Evolutionary conservation across 2,797 vertebrate genomes (phyloP), one percentile per base, ranked within the genome.

Genomic region (Dromococcyx pavoninus): DNA sequence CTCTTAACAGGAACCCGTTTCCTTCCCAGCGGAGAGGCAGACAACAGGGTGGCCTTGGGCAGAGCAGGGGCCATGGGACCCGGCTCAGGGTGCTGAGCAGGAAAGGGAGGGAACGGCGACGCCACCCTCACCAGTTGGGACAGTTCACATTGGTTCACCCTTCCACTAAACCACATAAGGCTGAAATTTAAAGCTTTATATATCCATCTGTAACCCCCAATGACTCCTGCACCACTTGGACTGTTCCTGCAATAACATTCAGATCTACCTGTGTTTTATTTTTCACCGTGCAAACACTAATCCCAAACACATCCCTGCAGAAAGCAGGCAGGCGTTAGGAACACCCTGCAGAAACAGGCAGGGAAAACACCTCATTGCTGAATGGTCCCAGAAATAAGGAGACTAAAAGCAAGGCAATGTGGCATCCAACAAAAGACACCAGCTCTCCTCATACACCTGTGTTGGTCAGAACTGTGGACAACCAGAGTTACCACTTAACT

Each of bases 1-100:
- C 88, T 75, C 83, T n/a, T 6, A 7, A 33, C 86, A 84, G 88
- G 92, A 95, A 91, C 86, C 46, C 0, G 1, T 13, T 80, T 53
- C 89, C 89, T 87, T 92, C 93, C 93, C 76, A 32, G 4, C 35
- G 86, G 33, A 86, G 90, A 60, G 77, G 79, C 88, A 61, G 79
- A 77, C 51, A 86, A 77, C 56, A 41, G 24, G 0, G 53, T 0
- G 57, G 79, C 93, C 95, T 88, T 89, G 95, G 93, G 91, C 62
- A 53, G 87, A 10, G 5, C 1, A 0, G 69, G 37, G 78, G 51
- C 18, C 2, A 0, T 0, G 1, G 67, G 54, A 17, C 21, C 12
- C 0, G 0, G 25, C 32, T 3, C 8, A 2, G 28, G 71, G 39
- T 9, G 10, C 33, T 5, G 13, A 33, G 75, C 58, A 66, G 85